Percentiles rank a stretch among this genome's conserved stretches.
phyloP scores from a whole-genome alignment of 2,113 vertebrate genomes.

The Elachura formosa region DNA sequence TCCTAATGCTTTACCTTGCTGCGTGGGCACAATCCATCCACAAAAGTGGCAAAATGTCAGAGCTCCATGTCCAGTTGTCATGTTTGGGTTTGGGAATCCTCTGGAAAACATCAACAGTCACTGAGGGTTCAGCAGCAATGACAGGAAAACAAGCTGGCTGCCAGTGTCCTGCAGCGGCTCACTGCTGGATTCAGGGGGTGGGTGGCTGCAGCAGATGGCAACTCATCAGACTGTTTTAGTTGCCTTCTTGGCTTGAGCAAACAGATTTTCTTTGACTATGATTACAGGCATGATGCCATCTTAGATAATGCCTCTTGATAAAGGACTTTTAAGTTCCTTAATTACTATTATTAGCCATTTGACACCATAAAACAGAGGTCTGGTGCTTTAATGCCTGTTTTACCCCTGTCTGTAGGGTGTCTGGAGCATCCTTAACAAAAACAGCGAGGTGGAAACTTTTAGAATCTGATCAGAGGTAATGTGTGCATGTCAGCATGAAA shows the following conservation, averaged over 20 bases:
- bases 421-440: neutral
- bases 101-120: neutral
- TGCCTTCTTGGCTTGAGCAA: neutral
- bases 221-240: neutral
- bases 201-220: conserved; percentile 23
- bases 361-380: neutral
- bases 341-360: neutral
- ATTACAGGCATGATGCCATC: neutral
- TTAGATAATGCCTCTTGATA: neutral
- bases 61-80: neutral
- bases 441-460: neutral
- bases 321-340: neutral
- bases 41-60: neutral
- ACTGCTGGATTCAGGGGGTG: neutral
- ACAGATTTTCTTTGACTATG: neutral
- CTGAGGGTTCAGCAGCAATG: neutral
- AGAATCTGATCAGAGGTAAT: accelerated
- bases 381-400: neutral
- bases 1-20: neutral
- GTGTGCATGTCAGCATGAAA: neutral
- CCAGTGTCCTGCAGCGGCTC: neutral
- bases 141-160: neutral
- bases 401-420: neutral
- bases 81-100: neutral
- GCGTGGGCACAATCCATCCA: neutral